Base-by-base conservation (phyloP, 2,113 vertebrate genomes). In the Oncorhynchus nerka region DNA sequence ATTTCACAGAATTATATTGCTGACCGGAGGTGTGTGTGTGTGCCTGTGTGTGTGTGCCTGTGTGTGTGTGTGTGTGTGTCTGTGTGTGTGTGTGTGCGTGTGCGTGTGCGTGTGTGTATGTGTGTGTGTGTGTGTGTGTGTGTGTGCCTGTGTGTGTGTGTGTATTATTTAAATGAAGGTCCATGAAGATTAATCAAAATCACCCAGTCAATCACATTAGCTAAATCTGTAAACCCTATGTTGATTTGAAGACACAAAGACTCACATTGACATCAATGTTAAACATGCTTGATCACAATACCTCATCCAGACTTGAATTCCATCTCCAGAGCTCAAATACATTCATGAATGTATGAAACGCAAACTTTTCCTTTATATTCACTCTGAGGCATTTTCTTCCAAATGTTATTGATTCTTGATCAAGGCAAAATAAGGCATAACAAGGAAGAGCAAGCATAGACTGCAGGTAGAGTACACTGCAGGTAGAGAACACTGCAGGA, bases 1-100 rank as follows among this genome's bases (percentile, higher is more conserved):
- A 84, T 85, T 87, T 84, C 82, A 92, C 86, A 79, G 81, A 77
- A 82, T 86, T 81, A 88, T 76, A 79, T 78, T 82, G 76, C 86
- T 93, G 92, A 93, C 90, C 93, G 88, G 81, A 90, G 80, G 85
- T 81, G 49, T 24, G 24, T 12, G 24, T 32, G 28, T 61, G 16
- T 34, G 65, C 32, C 28, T 55, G 51, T 16, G 51, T 16, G 51
- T 55, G 51, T 19, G 51, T 19, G 51, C 19, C 15, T 19, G 51
- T 55, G 51, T 55, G 51, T 55, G 15, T 19, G 51, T 55, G 15
- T 15, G 51, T 4, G 15, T 55, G 15, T 55, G 51, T 64, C 19
- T 11, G 66, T 28, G 66, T 28, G 66, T 28, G 66, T 5, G 1
- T 32, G 32, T 6, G 32, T 5, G 32, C 6, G 30, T 32, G 30